Base-by-base conservation (phyloP, 2,797 vertebrate genomes). In the Gymnodraco acuticeps region DNA sequence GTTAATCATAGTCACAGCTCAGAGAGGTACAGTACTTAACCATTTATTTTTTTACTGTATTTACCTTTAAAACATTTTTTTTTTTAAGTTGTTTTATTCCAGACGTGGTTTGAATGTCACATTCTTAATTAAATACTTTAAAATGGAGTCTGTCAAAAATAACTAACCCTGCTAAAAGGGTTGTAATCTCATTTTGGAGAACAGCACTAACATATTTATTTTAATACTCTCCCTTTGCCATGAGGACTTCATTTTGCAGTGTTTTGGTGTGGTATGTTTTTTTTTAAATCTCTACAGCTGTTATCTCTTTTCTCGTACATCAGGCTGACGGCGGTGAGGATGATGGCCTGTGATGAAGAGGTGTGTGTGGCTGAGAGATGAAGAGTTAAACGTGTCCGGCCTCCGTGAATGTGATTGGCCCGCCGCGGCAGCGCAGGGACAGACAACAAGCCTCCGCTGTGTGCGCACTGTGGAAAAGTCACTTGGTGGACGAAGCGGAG, bases 341-440 rank as follows among this genome's bases (percentile, higher is more conserved):
- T 41, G 13, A 23, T 11, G 68, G 4, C 47, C 45, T 31, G 50
- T 65, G 75, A 64, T 75, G 76, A 77, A n/a, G 78, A 75, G 65
- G 23, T 27, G 23, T 27, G 62, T 54, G 63, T 12, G 52, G 1
- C 55, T 50, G 81, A 65, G 41, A 46, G 45, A 73, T 70, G 58
- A 90, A 87, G 85, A 84, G 87, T 90, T 89, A 90, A 88, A 47
- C 3, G 77, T 64, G 70, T 23, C 74, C 79, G 70, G 73, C 7
- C 76, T 78, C 46, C 7, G 77, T 68, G 51, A n/a, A 81, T 84
- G 56, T 93, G 93, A 94, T 94, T 94, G 93, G 93, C 70, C 87
- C 67, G 56, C 76, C 46, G 86, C 77, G 31, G 73, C 77, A 64
- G 82, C 73, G 59, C 81, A 78, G 93, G 88, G 91, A 75, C 87